Evolutionary conservation across 2,888 invertebrate species (phyloP), one percentile per base, ranked within the genome.

Genomic region (Acanthacorydalis orientalis): DNA sequence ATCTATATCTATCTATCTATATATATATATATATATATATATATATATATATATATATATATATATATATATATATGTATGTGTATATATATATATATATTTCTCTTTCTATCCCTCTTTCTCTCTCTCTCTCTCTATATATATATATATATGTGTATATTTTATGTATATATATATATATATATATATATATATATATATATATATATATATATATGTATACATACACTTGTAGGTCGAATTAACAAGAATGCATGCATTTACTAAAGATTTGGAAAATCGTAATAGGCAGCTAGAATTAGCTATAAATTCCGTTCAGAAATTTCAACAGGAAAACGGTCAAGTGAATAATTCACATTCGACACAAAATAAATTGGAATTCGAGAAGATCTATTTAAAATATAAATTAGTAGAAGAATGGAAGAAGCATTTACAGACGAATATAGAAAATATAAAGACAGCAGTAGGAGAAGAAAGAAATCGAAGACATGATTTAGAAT

Each of bases 401-500:
- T 39, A 46, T 44, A 40, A 48, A 41, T 43, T 48, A 42, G 16
- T 43, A 10, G 48, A 46, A 43, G 48, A 51, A 44, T 48, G 39
- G 16, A 51, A 45, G 12, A 49, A 48, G 32, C 49, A 51, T 34
- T 44, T 51, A 42, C 43, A 48, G 31, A 38, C 31, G 14, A 44
- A 23, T 16, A 46, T 56, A 8, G 54, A 51, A 44, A 50, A 44
- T 44, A 37, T 49, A 40, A 45, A n/a, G 31, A 11, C 16, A n/a
- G 10, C 16, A n/a, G 12, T 46, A 10, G 32, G 12, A 14, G 39
- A 31, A 31, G 39, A 46, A 31, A 39, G n/a, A n/a, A 34, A n/a
- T 16, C 37, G 23, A 37, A n/a, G 34, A 12, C 11, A 11, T 8
- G 34, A 46, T 11, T 37, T n/a, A 6, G 23, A 46, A 23, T 31